phyloP scores from a whole-genome alignment of 2,888 invertebrate species.

The Acleris holmiana region DNA sequence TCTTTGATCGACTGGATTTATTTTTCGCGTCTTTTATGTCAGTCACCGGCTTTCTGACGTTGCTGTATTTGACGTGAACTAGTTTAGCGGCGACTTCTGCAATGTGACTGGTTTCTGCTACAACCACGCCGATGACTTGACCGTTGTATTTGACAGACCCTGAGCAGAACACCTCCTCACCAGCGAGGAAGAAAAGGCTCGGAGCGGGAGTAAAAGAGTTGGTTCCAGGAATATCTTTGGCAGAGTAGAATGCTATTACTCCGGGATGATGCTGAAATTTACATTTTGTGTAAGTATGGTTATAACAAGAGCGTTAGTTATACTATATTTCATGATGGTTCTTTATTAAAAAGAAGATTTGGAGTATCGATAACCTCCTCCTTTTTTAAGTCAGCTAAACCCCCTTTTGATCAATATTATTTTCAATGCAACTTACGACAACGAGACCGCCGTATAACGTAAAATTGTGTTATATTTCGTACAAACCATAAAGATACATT shows the following conservation, averaged over 20 bases:
- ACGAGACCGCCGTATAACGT: too few species aligned
- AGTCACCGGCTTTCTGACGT: conserved; percentile 58
- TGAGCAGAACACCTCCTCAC: conserved; percentile 73
- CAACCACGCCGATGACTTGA: conserved; percentile 54
- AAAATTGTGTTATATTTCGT: too few species aligned
- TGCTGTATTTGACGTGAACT: conserved; percentile 80
- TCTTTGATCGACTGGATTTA: conserved; percentile 46
- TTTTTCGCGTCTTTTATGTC: conserved; percentile 51
- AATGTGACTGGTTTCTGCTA: conserved; percentile 80
- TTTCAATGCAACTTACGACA: too few species aligned
- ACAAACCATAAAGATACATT: too few species aligned
- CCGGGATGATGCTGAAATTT: conserved; percentile 83
- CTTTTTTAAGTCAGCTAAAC: too few species aligned
- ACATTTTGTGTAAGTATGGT: too few species aligned
- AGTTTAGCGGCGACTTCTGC: conserved; percentile 83
- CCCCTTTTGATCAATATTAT: too few species aligned
- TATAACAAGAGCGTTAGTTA: too few species aligned
- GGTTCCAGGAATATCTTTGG: conserved; percentile 87
- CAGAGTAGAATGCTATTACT: conserved; percentile 85
- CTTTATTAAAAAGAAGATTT: too few species aligned
- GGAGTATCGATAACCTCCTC: too few species aligned
- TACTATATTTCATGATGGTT: too few species aligned
- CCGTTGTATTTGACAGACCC: conserved; percentile 42
- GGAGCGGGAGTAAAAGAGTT: conserved; percentile 80
- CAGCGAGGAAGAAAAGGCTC: conserved; percentile 40